Evolutionary conservation across 2,113 vertebrate genomes (phyloP).

Genomic region (Poecile atricapillus): DNA sequence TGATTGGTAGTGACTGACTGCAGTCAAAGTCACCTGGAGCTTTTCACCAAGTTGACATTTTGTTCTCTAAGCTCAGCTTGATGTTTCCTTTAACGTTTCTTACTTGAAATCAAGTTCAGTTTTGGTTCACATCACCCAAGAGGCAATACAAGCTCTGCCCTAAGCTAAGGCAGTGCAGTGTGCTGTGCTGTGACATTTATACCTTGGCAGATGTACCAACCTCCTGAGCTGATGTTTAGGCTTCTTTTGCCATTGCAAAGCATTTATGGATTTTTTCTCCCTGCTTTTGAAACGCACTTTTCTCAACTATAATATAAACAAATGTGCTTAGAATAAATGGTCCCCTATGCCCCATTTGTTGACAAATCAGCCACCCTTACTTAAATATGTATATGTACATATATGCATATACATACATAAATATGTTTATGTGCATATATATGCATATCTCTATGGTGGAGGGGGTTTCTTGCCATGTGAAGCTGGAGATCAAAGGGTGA

Average conservation of each 20-base stretch:
- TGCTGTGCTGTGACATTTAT: background rate
- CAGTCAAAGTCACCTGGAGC: background rate
- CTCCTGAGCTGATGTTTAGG: background rate
- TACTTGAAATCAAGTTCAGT: background rate
- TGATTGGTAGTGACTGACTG: background rate
- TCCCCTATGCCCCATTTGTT: background rate
- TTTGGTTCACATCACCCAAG: background rate
- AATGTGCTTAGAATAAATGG: background rate
- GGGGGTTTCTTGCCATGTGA: background rate
- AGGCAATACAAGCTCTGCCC: background rate
- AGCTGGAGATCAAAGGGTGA: background rate
- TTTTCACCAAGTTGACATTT: background rate
- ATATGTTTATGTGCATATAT: background rate
- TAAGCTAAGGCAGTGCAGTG: background rate
- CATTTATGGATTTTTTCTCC: background rate
- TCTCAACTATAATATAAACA: background rate
- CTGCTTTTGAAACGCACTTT: background rate
- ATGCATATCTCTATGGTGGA: accelerated
- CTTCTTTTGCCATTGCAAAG: background rate
- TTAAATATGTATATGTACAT: accelerated
- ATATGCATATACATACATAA: accelerated
- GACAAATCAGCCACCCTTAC: background rate
- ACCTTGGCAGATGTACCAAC: accelerated
- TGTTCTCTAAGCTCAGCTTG: background rate
- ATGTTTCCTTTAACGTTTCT: background rate